Base-by-base conservation (phyloP, 2,113 vertebrate species). In the Microtus montanus region DNA sequence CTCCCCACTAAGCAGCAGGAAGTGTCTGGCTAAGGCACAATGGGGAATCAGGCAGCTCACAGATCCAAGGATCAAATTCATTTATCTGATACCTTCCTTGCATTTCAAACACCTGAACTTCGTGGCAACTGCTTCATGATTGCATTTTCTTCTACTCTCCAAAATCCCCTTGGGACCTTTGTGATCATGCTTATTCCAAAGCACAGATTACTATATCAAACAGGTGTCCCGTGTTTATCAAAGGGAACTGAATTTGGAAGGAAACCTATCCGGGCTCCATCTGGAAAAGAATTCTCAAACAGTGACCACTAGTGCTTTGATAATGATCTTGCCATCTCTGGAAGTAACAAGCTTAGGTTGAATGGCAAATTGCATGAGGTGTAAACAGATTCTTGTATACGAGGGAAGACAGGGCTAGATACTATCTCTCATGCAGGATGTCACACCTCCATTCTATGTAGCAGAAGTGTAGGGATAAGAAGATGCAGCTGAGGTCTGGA, bases 21-120 rank as follows among this genome's bases (percentile, higher is more conserved):
- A 86, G 93, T 9, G 19, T 68, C 74, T 87, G 13, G 38, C 80
- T 90, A 41, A 78, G 63, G 58, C 52, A 38, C n/a, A 49, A 79
- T 64, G 74, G 28, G n/a, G 35, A 92, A 82, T 44, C 77, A 52
- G 82, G 30, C 71, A 74, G 28, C 20, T 74, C 58, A 79, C 47
- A 91, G 61, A 88, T n/a, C 64, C 58, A 87, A 93, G 47, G 7
- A 24, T 54, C 54, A 89, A 71, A 93, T 87, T 77, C 35, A 93
- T 58, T 93, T 28, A 52, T 73, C 38, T 74, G 52, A 22, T 86
- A 47, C 63, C 33, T 58, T 91, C 66, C 52, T 41, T 73, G 52
- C 22, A 78, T 52, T 77, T 68, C 71, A 90, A 30, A 64, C 17
- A 41, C 44, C 47, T 75, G 87, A 82, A 82, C 64, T 84, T 68